A percentile compares a stretch with the other conserved stretches of the same genome.
phyloP scores from a whole-genome alignment of 2,113 vertebrate genomes.

The Hypocryptadius cinnamomeus region DNA sequence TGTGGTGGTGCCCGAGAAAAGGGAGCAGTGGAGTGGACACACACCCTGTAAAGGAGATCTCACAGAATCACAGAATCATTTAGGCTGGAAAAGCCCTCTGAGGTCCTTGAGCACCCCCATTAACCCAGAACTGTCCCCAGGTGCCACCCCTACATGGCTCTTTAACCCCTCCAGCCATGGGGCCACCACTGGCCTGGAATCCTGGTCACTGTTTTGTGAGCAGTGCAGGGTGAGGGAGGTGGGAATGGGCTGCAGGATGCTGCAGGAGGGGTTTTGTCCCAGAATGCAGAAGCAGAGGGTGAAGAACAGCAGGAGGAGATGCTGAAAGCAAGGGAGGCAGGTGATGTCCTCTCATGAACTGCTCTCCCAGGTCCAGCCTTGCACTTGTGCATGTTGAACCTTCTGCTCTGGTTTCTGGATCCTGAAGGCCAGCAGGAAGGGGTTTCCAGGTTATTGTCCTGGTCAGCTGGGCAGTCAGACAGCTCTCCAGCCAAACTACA shows the following conservation, averaged over 20 bases:
- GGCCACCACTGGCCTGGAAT: not conserved
- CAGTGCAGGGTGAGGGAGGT: not conserved
- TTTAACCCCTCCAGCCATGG: not conserved
- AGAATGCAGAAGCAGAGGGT: not conserved
- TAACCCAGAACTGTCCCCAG: not conserved
- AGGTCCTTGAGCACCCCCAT: not conserved
- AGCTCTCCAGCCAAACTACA: not conserved
- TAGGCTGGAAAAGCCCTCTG: not conserved
- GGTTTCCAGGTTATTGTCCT: not conserved
- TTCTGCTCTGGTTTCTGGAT: not conserved
- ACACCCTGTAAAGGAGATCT: not conserved
- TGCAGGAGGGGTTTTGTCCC: not conserved
- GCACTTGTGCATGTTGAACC: not conserved
- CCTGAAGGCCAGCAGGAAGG: not conserved
- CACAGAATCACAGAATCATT: not conserved
- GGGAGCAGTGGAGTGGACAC: fast-evolving
- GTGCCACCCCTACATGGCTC: not conserved
- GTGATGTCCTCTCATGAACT: not conserved
- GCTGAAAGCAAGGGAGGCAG: not conserved
- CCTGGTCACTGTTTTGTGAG: fast-evolving
- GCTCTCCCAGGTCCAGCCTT: not conserved
- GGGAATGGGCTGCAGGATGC: not conserved
- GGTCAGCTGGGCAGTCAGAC: not conserved
- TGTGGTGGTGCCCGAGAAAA: not conserved
- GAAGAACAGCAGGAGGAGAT: not conserved